These are phyloP conservation scores for Machaerirhynchus nigripectus DNA, from an alignment of 2,113 vertebrate species.

Conservation along the genomic window DNA sequence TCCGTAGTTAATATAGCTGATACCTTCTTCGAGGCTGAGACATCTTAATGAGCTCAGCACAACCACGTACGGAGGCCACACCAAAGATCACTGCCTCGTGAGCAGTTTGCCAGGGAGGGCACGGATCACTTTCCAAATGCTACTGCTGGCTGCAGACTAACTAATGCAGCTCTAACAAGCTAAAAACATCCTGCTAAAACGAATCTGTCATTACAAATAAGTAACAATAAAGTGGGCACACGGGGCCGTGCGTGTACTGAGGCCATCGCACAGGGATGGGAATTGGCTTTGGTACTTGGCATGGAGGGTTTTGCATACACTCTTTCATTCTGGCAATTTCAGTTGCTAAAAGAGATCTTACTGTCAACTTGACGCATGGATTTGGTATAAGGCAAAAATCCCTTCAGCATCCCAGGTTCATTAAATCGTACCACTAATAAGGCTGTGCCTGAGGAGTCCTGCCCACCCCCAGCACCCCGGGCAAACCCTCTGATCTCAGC, in stretches of 20 bases:
- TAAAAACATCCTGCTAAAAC: not conserved
- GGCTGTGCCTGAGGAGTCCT: not conserved
- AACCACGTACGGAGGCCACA: not conserved
- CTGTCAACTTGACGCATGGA: not conserved
- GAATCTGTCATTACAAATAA: not conserved
- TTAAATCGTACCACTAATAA: not conserved
- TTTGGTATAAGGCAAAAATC: not conserved
- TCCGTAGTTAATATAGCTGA: not conserved
- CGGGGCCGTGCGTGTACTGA: fast-evolving
- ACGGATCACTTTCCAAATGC: not conserved
- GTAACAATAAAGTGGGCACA: not conserved
- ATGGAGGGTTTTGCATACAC: fast-evolving
- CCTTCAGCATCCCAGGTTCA: not conserved
- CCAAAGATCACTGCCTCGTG: not conserved
- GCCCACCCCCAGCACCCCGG: fast-evolving
- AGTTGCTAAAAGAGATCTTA: not conserved
- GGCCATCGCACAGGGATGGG: fast-evolving
- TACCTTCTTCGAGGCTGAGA: not conserved
- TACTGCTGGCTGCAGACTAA: not conserved
- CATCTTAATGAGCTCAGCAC: conserved; percentile 45
- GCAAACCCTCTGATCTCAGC: not conserved
- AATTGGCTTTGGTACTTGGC: not conserved
- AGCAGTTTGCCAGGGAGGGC: not conserved
- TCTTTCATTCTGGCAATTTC: not conserved
- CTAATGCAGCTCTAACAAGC: not conserved